These are phyloP conservation scores for Phyllotreta striolata DNA, from an alignment of 2,888 invertebrate genomes.

Conservation along the genomic window DNA sequence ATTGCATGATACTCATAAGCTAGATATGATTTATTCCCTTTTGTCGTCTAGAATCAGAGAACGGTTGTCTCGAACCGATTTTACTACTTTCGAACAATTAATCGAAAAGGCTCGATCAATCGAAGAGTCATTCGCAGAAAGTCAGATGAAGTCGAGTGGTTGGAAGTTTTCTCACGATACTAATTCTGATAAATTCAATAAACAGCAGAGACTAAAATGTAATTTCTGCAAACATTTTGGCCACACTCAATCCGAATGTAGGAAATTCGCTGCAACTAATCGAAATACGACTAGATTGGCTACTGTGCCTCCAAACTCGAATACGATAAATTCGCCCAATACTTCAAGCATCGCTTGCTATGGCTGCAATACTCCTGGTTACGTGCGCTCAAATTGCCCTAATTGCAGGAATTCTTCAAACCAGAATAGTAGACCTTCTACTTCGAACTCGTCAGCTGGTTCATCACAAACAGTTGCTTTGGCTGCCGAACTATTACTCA, in stretches of 20 bases:
- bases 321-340: conserved; percentile 4
- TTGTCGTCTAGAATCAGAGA: conserved; percentile 13
- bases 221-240: conserved; percentile 24
- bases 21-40: conserved; percentile 23
- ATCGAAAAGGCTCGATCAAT: conserved; percentile 22
- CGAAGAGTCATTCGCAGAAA: conserved; percentile 8
- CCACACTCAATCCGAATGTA: conserved; percentile 25
- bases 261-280: conserved; percentile 9
- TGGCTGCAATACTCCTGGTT: conserved; percentile 25
- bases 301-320: conserved; percentile 8
- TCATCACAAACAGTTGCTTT: background rate
- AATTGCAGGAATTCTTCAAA: conserved; percentile 1
- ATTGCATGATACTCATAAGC: conserved; percentile 14
- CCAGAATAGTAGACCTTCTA: too few relatives aligned
- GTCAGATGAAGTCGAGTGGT: background rate
- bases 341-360: conserved; percentile 21
- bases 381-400: conserved; percentile 18
- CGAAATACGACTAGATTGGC: background rate
- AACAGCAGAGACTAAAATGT: conserved; percentile 12
- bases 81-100: conserved; percentile 11
- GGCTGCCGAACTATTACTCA: conserved; percentile 17
- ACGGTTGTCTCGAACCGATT: conserved; percentile 5
- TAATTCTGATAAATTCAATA: conserved; percentile 10
- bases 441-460: background rate
- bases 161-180: conserved; percentile 1